Percentiles rank a stretch among this genome's conserved stretches.
Evolutionary conservation across 2,113 vertebrate genomes (phyloP).

Genomic region (Coracopsis vasa): DNA sequence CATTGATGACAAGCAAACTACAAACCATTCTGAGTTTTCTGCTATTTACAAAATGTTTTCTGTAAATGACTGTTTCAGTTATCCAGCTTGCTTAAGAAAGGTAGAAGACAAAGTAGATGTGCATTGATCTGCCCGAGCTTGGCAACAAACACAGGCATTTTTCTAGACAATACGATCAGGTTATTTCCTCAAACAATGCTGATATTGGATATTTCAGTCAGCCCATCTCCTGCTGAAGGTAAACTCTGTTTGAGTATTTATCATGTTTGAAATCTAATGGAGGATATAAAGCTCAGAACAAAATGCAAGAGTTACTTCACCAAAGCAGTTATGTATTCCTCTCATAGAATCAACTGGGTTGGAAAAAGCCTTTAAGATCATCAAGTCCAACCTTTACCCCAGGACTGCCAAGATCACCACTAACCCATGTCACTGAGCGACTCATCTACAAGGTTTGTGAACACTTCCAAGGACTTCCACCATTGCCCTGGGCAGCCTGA

Average conservation of each 20-base stretch:
- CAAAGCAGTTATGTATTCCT: not conserved
- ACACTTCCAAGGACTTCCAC: not conserved
- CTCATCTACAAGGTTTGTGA: not conserved
- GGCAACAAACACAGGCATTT: not conserved
- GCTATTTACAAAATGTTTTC: not conserved
- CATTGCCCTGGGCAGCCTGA: not conserved
- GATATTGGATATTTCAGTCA: not conserved
- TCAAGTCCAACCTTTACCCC: not conserved
- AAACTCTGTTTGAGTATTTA: not conserved
- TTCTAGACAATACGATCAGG: not conserved
- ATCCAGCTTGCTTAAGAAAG: not conserved
- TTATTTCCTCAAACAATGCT: not conserved
- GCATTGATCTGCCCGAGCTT: not conserved
- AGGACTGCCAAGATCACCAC: not conserved
- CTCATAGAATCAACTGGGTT: not conserved
- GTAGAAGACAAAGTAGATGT: not conserved
- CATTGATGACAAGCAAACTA: not conserved
- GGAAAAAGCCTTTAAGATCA: not conserved
- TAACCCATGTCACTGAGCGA: not conserved
- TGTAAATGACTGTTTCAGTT: not conserved
- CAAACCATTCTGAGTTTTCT: not conserved
- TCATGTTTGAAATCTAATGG: not conserved
- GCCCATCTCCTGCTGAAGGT: not conserved
- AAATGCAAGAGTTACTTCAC: not conserved
- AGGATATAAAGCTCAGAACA: not conserved